A percentile compares a stretch with the other conserved stretches of the same genome.
Conservation (phyloP, 2,113 vertebrate genomes). For the Cyanistes caeruleus region DNA sequence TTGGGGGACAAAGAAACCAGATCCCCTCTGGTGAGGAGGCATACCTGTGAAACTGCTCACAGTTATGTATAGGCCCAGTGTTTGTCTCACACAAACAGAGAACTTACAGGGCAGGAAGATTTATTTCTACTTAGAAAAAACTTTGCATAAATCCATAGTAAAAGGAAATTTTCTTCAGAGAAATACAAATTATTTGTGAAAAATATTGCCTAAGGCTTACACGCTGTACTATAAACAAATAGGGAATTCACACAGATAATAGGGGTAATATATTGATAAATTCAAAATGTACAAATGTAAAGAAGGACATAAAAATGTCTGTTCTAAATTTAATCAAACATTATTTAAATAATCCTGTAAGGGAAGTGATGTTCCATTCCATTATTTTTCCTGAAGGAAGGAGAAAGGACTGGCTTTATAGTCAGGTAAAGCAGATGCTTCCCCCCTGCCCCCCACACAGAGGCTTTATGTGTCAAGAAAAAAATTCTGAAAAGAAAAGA, state of each 20-base stretch:
- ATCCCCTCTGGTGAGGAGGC: background rate
- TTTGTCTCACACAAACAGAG: background rate
- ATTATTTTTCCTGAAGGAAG: background rate
- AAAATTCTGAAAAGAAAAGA: background rate
- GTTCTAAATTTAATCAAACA: background rate
- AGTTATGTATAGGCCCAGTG: background rate
- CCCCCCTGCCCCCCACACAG: fast-evolving
- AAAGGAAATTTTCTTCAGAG: background rate
- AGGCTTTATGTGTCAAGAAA: background rate
- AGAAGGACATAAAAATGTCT: background rate
- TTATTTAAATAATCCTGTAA: background rate
- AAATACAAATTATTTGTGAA: background rate
- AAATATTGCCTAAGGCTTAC: background rate
- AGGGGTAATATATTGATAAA: background rate
- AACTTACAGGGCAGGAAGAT: background rate
- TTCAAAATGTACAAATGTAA: background rate
- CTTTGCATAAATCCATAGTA: background rate
- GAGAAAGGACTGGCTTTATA: background rate
- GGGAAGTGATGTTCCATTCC: background rate
- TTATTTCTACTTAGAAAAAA: background rate
- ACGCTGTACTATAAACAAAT: background rate
- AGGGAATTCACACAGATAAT: background rate
- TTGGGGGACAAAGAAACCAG: background rate
- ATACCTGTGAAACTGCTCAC: background rate
- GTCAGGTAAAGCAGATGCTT: background rate